Evolutionary conservation across 2,113 vertebrate species (phyloP).

Genomic region (Monopterus albus): DNA sequence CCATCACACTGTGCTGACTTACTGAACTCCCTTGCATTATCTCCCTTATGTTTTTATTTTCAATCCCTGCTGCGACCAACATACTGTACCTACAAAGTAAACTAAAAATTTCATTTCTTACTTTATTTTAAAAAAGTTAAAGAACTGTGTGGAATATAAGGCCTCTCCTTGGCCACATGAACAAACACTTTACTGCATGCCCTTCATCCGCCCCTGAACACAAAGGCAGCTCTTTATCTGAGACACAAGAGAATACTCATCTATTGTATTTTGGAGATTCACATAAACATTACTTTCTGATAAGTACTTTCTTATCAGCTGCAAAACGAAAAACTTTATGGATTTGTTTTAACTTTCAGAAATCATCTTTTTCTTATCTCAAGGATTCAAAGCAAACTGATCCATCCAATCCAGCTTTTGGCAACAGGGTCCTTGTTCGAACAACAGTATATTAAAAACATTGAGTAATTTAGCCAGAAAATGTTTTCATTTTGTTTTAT

Average conservation of each 20-base stretch:
- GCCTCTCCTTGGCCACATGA: background rate
- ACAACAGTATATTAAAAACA: background rate
- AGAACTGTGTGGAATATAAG: conserved; percentile 15
- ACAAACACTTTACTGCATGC: conserved; percentile 14
- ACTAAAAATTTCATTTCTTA: conserved; percentile 10
- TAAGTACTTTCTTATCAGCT: conserved; percentile 33
- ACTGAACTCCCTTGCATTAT: background rate
- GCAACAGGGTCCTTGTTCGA: background rate
- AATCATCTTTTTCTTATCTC: background rate
- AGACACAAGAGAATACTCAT: conserved; percentile 27
- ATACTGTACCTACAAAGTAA: background rate
- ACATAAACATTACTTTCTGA: conserved; percentile 50
- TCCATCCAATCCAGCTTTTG: background rate
- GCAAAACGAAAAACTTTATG: conserved; percentile 11
- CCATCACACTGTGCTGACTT: conserved; percentile 5
- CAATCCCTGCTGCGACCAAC: conserved; percentile 1
- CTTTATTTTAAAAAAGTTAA: conserved; percentile 23
- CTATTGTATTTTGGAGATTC: conserved; percentile 26
- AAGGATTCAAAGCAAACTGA: background rate
- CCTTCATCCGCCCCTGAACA: conserved; percentile 57
- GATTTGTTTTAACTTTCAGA: conserved; percentile 25
- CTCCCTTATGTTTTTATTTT: background rate
- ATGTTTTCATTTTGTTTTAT: background rate
- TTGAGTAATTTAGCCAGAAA: conserved; percentile 7
- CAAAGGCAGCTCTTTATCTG: conserved; percentile 47